Percentiles rank a stretch among this genome's conserved stretches.
Conservation (phyloP, 2,113 vertebrate genomes). For the Struthidea cinerea region DNA sequence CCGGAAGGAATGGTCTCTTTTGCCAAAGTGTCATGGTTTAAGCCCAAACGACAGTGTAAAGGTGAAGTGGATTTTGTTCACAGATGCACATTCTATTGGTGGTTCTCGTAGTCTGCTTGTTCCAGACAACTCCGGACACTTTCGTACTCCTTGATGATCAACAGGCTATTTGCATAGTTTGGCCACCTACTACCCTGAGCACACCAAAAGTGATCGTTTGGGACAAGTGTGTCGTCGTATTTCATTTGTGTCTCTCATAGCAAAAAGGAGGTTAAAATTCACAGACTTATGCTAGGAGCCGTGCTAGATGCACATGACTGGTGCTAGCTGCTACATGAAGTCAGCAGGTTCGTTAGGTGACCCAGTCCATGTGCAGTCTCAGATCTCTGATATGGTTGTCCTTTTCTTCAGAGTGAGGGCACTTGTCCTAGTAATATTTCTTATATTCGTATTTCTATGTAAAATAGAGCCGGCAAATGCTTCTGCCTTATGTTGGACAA, state of each 20-base stretch:
- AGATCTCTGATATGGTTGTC: neutral
- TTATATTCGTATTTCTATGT: neutral
- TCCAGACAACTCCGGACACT: neutral
- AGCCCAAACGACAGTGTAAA: neutral
- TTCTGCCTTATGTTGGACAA: neutral
- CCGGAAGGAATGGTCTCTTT: neutral
- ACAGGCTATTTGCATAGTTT: neutral
- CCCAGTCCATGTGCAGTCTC: neutral
- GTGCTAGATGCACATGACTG: neutral
- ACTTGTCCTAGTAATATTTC: neutral
- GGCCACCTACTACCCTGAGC: neutral
- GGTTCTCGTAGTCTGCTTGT: neutral
- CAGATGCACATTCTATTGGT: neutral
- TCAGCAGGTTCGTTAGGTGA: neutral
- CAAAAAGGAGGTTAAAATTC: neutral
- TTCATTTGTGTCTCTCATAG: neutral
- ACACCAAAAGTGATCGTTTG: neutral
- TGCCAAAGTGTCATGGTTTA: neutral
- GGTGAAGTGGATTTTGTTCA: neutral
- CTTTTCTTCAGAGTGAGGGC: neutral
- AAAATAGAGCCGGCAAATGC: neutral
- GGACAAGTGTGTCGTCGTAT: too few species aligned
- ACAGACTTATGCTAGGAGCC: neutral
- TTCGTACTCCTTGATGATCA: neutral
- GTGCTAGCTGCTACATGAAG: neutral